These are phyloP conservation scores for Electrona antarctica DNA, from an alignment of 2,113 vertebrate genomes.

Conservation along the genomic window DNA sequence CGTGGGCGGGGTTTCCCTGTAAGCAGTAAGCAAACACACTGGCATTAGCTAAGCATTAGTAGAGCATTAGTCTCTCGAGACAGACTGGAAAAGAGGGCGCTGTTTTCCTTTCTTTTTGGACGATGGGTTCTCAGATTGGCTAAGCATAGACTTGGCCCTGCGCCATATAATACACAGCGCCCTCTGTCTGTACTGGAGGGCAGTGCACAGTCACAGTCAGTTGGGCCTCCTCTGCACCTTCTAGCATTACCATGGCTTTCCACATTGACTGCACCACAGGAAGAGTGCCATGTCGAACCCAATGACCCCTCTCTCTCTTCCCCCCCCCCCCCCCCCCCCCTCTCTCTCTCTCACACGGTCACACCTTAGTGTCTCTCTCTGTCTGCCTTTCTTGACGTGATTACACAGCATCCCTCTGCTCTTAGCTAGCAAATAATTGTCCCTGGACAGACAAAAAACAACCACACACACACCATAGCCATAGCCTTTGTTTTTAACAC, in stretches of 20 bases:
- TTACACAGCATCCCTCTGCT: slow-evolving; percentile 65
- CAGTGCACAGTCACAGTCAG: neutral
- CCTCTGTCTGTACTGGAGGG: slow-evolving; percentile 17
- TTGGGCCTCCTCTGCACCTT: slow-evolving; percentile 56
- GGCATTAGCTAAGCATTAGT: too few species aligned
- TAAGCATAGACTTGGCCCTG: slow-evolving; percentile 27
- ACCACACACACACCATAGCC: too few species aligned
- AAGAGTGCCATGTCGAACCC: slow-evolving; percentile 73
- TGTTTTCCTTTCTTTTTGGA: too few species aligned
- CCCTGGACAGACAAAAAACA: too few species aligned
- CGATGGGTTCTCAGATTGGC: neutral
- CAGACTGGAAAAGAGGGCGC: too few species aligned
- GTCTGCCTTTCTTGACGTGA: slow-evolving; percentile 46
- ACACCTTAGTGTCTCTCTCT: neutral
- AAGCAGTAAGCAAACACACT: too few species aligned
- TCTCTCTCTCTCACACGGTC: slow-evolving; percentile 13
- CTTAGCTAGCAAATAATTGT: too few species aligned
- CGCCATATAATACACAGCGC: slow-evolving; percentile 2
- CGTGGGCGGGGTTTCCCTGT: too few species aligned
- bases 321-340: slow-evolving; percentile 25
- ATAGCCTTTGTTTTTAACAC: too few species aligned
- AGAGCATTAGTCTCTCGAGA: too few species aligned
- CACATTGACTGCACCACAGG: slow-evolving; percentile 63
- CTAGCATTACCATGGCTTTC: too few species aligned
- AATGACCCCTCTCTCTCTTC: slow-evolving; percentile 52